Conservation (phyloP, 2,113 vertebrate genomes). For the Micronycteris hirsuta region DNA sequence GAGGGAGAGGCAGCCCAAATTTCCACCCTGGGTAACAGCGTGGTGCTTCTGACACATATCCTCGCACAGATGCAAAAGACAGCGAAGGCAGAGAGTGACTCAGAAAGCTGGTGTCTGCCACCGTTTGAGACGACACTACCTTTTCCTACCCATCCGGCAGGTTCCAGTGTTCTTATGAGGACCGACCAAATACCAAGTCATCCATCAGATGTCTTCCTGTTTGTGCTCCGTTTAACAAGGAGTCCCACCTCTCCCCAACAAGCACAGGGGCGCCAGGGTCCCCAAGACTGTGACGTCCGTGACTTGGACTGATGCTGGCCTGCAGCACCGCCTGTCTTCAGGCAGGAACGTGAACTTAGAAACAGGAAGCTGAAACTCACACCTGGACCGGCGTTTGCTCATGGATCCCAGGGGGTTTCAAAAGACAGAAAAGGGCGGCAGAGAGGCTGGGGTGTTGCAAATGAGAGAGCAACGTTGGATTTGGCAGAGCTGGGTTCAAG, state of each 20-base stretch:
- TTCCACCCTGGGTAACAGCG: background rate
- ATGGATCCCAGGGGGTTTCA: background rate
- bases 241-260: background rate
- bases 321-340: background rate
- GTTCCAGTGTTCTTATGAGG: background rate
- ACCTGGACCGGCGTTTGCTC: background rate
- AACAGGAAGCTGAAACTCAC: background rate
- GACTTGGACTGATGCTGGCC: background rate
- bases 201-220: background rate
- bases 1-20: background rate
- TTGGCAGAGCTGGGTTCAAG: background rate
- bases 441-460: too few species aligned
- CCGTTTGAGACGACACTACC: rapidly evolving
- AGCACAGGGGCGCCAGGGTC: background rate
- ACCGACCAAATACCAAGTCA: background rate
- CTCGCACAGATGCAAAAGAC: background rate
- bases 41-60: background rate
- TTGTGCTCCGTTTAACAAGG: background rate
- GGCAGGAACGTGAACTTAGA: background rate
- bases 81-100: background rate
- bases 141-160: background rate
- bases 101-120: background rate
- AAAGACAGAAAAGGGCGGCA: background rate
- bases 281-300: background rate
- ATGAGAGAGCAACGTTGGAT: background rate